These are phyloP conservation scores for Microcebus jonahi DNA, from an alignment of 2,113 vertebrate species.

Conservation along the genomic window DNA sequence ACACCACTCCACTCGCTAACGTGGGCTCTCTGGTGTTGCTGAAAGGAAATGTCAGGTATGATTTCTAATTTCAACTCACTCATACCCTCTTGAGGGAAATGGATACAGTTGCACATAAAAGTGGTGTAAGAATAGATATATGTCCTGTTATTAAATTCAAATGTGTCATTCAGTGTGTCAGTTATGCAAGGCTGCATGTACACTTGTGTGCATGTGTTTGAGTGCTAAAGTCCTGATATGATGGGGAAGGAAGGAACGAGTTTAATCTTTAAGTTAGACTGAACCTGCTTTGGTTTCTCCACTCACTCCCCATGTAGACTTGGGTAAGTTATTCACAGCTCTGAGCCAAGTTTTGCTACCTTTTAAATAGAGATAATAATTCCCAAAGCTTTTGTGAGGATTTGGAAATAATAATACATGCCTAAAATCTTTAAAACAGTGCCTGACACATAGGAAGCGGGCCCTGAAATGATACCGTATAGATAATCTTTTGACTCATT, in stretches of 20 bases:
- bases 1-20: neutral
- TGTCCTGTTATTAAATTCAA: neutral
- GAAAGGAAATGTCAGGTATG: neutral
- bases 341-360: neutral
- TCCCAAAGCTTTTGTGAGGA: neutral
- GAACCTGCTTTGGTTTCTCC: neutral
- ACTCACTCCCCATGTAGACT: neutral
- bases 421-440: neutral
- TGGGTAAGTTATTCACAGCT: neutral
- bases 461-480: fast-evolving
- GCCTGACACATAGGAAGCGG: neutral
- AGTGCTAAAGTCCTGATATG: neutral
- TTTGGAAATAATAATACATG: neutral
- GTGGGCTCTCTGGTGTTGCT: neutral
- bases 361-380: neutral
- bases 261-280: neutral
- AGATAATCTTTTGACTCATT: neutral
- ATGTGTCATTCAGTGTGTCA: neutral
- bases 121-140: neutral
- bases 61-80: neutral
- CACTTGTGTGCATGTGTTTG: neutral
- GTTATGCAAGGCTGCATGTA: neutral
- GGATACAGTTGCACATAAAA: neutral
- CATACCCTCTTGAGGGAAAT: neutral
- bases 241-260: neutral